Evolutionary conservation across 2,113 vertebrate genomes (phyloP).

Genomic region (Romanogobio albipinnatus): DNA sequence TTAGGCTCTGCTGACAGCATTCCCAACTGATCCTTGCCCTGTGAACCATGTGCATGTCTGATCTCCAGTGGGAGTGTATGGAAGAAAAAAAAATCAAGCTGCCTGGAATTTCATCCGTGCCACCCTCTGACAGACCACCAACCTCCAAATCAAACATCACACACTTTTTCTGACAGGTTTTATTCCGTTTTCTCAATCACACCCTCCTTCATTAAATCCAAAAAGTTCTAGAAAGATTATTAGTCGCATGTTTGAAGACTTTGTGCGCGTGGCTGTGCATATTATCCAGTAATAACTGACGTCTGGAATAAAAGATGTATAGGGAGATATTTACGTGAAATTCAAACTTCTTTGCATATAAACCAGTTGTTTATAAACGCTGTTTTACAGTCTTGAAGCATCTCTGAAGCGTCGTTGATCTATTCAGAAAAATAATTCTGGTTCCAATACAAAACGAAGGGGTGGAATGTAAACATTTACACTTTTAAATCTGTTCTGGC

Average conservation of each 20-base stretch:
- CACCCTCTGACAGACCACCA: constrained; percentile 57
- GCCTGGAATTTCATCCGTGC: constrained; percentile 63
- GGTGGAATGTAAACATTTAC: neutral
- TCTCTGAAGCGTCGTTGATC: neutral
- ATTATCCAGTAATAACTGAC: neutral
- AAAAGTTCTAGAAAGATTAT: neutral
- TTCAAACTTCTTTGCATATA: neutral
- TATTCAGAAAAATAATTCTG: neutral
- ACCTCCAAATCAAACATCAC: neutral
- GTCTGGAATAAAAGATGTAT: neutral
- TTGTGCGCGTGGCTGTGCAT: neutral
- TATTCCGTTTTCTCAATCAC: neutral
- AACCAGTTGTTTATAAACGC: neutral
- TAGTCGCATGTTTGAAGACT: neutral
- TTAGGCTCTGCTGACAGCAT: neutral
- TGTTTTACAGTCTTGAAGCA: neutral
- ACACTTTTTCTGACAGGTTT: neutral
- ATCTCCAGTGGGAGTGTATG: constrained; percentile 33
- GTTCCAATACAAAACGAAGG: neutral
- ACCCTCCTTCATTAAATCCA: neutral
- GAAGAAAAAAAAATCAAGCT: constrained; percentile 58
- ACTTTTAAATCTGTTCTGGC: neutral
- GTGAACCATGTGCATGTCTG: constrained; percentile 25
- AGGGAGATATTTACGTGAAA: neutral
- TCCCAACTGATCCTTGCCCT: neutral